A percentile compares a stretch with the other conserved stretches of the same genome.
Evolutionary conservation across 2,888 invertebrate species (phyloP).

Genomic region (Spodoptera exigua): DNA sequence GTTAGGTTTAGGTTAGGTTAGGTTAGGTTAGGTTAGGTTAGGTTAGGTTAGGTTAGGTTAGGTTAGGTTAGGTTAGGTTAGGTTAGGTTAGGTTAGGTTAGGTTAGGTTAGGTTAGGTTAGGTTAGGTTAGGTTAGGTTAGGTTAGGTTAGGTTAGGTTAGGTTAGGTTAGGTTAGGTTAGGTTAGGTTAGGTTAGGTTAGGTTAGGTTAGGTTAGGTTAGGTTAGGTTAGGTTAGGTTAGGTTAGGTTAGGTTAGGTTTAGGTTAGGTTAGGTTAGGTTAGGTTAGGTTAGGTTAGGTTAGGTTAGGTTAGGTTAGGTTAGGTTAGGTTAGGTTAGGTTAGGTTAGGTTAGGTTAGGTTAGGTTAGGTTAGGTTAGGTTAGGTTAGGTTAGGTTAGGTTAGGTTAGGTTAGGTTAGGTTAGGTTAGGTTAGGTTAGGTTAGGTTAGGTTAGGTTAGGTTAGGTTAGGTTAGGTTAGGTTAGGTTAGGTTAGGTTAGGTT

Average conservation of each 20-base stretch:
- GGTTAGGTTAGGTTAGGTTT: conserved; percentile 37
- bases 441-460: conserved; percentile 32
- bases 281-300: conserved; percentile 45
- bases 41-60: conserved; percentile 30
- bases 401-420: conserved; percentile 35
- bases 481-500: conserved; percentile 47
- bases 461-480: conserved; percentile 29
- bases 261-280: conserved; percentile 39
- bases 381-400: conserved; percentile 40
- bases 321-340: conserved; percentile 42
- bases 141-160: conserved; percentile 43
- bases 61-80: conserved; percentile 39
- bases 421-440: conserved; percentile 34
- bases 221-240: conserved; percentile 42
- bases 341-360: conserved; percentile 44
- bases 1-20: conserved; percentile 29
- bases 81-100: conserved; percentile 44
- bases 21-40: conserved; percentile 35
- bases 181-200: conserved; percentile 41
- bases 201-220: conserved; percentile 40
- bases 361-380: conserved; percentile 40
- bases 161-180: conserved; percentile 39
- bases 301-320: conserved; percentile 44
- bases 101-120: conserved; percentile 44
- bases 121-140: conserved; percentile 45